Conservation (phyloP, 2,113 vertebrate genomes). For the Cyprinodon brontotheroides region DNA sequence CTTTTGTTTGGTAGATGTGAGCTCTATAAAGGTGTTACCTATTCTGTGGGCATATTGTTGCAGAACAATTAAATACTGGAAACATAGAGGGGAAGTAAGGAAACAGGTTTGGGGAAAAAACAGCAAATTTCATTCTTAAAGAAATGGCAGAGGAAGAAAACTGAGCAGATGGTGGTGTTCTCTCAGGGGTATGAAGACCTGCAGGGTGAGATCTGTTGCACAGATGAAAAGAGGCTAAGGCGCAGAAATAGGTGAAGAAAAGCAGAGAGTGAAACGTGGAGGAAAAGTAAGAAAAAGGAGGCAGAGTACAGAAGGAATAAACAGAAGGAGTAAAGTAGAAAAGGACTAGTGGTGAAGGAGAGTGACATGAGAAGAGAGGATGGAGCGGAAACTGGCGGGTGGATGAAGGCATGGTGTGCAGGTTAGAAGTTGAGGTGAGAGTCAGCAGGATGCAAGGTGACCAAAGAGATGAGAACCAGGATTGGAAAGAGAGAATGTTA, state of each 20-base stretch:
- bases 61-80: constrained; percentile 28
- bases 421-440: constrained; percentile 63
- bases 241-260: constrained; percentile 44
- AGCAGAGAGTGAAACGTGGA: constrained; percentile 31
- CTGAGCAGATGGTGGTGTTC: constrained; percentile 62
- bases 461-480: constrained; percentile 55
- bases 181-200: constrained; percentile 64
- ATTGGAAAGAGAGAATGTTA: constrained; percentile 35
- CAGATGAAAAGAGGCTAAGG: constrained; percentile 51
- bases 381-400: constrained; percentile 34
- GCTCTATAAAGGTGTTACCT: constrained; percentile 10
- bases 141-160: constrained; percentile 37
- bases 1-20: constrained; percentile 1
- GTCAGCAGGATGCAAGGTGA: constrained; percentile 53
- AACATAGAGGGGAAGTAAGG: constrained; percentile 10
- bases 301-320: constrained; percentile 18
- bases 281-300: constrained; percentile 17
- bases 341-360: constrained; percentile 16
- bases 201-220: constrained; percentile 65
- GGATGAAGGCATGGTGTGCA: constrained; percentile 44
- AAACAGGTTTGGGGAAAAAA: constrained; percentile 7
- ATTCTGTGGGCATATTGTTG: constrained; percentile 3
- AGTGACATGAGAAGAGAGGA: constrained; percentile 30
- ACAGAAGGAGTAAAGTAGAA: constrained; percentile 12
- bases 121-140: constrained; percentile 5